These are phyloP conservation scores for Trachurus trachurus DNA, from an alignment of 2,797 vertebrate genomes.

Conservation along the genomic window DNA sequence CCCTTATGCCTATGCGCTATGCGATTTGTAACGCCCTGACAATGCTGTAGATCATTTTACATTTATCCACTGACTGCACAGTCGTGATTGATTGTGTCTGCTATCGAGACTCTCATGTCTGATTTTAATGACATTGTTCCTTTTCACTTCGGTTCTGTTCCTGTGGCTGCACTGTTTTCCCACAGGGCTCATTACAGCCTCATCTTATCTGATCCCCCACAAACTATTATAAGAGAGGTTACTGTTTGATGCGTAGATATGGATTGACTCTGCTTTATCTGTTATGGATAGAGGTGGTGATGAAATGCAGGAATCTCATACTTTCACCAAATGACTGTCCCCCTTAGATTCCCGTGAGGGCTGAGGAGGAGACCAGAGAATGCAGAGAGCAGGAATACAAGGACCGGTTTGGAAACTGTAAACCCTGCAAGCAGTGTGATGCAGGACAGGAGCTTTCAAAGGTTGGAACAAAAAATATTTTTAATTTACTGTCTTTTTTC, in stretches of 20 bases:
- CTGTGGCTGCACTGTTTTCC: neutral
- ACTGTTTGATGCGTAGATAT: conserved; percentile 19
- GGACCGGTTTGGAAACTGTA: conserved; percentile 90
- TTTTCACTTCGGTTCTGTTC: conserved; percentile 36
- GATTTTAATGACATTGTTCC: conserved; percentile 28
- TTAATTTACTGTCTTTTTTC: neutral
- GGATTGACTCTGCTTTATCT: conserved; percentile 44
- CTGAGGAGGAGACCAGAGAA: conserved; percentile 91
- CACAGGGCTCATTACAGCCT: too few species aligned
- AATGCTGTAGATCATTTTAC: conserved; percentile 37
- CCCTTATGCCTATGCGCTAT: neutral
- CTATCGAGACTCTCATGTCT: conserved; percentile 20
- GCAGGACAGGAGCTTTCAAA: conserved; percentile 97
- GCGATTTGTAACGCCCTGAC: conserved; percentile 19
- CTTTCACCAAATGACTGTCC: conserved; percentile 53
- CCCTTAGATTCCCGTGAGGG: conserved; percentile 76
- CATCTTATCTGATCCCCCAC: neutral
- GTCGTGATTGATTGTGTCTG: conserved; percentile 31
- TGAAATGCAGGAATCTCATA: conserved; percentile 74
- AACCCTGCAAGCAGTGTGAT: conserved; percentile 93
- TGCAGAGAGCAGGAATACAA: conserved; percentile 96
- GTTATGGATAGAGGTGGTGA: conserved; percentile 48
- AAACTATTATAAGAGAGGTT: conserved; percentile 42
- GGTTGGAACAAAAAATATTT: conserved; percentile 78
- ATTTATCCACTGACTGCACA: conserved; percentile 7